Evolutionary conservation across 2,113 vertebrate species (phyloP).

Genomic region (Albula goreensis): DNA sequence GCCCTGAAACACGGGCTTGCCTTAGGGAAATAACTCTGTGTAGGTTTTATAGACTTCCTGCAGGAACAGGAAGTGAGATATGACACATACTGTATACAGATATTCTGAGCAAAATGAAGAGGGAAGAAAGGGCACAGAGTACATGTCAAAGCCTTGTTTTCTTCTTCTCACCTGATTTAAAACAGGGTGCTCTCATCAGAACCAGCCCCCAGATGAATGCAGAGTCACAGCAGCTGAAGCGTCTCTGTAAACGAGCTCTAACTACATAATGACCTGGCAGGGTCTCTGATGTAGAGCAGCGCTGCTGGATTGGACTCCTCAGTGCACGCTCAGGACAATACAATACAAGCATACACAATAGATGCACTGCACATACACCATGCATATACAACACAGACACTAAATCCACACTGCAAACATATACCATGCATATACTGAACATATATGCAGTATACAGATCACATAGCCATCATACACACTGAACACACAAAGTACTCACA

Average conservation of each 20-base stretch:
- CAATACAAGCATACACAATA: background rate
- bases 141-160: constrained; percentile 51
- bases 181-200: constrained; percentile 1
- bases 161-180: constrained; percentile 44
- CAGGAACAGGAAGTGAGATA: background rate
- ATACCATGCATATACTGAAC: constrained; percentile 11
- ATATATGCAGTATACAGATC: constrained; percentile 36
- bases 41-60: background rate
- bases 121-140: constrained; percentile 50
- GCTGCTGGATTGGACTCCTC: background rate
- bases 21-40: background rate
- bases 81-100: background rate
- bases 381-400: constrained; percentile 39
- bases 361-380: constrained; percentile 10
- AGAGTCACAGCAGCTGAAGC: constrained; percentile 55
- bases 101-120: background rate
- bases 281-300: constrained; percentile 19
- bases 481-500: background rate
- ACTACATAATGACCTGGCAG: constrained; percentile 31
- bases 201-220: constrained; percentile 61
- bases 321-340: background rate
- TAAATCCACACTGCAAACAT: background rate
- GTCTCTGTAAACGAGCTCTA: constrained; percentile 21
- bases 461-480: constrained; percentile 28
- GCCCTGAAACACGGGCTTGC: background rate